Evolutionary conservation across 2,888 invertebrate genomes (phyloP), one percentile per base, ranked within the genome.

Genomic region (Diabrotica balteata): DNA sequence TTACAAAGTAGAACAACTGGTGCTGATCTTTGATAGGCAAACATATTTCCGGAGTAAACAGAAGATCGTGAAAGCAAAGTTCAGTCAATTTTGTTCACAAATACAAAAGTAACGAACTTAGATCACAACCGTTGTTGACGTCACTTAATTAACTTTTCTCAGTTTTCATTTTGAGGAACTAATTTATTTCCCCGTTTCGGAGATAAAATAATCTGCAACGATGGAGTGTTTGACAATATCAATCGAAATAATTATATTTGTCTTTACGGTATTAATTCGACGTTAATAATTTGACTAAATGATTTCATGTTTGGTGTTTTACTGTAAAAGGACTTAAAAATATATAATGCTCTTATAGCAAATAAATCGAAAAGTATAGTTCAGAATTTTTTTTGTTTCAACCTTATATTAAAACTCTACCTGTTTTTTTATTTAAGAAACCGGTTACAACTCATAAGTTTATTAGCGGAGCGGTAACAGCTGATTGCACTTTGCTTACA

Each of bases 101-200:
- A 76, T 71, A 75, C 73, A 71, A 74, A 71, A 69, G 72, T 75
- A 73, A 76, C 70, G 73, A 74, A 74, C 72, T 73, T 67, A 69
- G 70, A 74, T 75, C 71, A 72, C 74, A 76, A 74, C 69, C 68
- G 73, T 76, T 76, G 75, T 73, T 44, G 52, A 55, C 64, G 72
- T 78, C 76, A 78, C 76, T 79, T 80, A 81, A 81, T 80, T 80
- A 80, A 79, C 80, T 80, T 80, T 79, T 75, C 77, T 74, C 73
- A 75, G 74, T 77, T 77, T 57, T 77, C 79, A 80, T 80, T 80
- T 77, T 70, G 77, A 75, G 74, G 76, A 76, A 76, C 78, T 80
- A 81, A 81, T 81, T 81, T 77, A 78, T 79, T 78, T 79, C 73
- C 70, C 74, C 75, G 74, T 73, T 71, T 73, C 76, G 69, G 74